These are phyloP conservation scores for Drosophila neoperkinsi DNA, from an alignment of 2,888 invertebrate species.

Conservation along the genomic window DNA sequence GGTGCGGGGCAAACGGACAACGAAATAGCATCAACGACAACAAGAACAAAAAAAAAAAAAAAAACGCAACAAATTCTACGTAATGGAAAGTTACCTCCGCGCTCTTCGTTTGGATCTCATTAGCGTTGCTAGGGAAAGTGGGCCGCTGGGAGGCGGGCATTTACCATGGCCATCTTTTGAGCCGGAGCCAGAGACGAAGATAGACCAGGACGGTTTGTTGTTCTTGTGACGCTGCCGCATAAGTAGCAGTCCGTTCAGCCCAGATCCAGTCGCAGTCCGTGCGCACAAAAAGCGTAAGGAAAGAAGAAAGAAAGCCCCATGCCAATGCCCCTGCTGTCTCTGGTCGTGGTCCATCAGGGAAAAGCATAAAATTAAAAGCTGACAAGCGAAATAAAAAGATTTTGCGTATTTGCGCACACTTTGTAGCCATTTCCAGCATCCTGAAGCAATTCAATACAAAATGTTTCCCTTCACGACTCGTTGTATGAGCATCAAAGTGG, in stretches of 20 bases:
- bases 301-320: conserved; percentile 33
- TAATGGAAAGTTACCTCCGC: conserved; percentile 72
- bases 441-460: conserved; percentile 56
- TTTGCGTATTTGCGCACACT: conserved; percentile 71
- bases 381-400: conserved; percentile 83
- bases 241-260: conserved; percentile 54
- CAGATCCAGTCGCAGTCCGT: conserved; percentile 18
- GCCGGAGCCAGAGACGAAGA: neutral
- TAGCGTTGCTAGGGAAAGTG: conserved; percentile 73
- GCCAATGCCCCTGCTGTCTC: neutral
- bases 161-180: conserved; percentile 53
- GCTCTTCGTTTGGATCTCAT: conserved; percentile 78
- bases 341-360: conserved; percentile 31
- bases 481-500: conserved; percentile 39
- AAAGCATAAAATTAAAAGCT: conserved; percentile 79
- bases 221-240: conserved; percentile 42
- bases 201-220: conserved; percentile 20
- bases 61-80: conserved; percentile 49
- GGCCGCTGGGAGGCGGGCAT: conserved; percentile 1
- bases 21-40: conserved; percentile 60
- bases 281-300: conserved; percentile 37
- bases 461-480: conserved; percentile 35
- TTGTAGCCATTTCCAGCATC: conserved; percentile 47
- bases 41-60: conserved; percentile 25
- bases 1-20: conserved; percentile 13